A percentile compares a stretch with the other conserved stretches of the same genome.
These are phyloP conservation scores for Odontocolon sp. DNA, from an alignment of 2,888 invertebrate species.

Conservation along the genomic window DNA sequence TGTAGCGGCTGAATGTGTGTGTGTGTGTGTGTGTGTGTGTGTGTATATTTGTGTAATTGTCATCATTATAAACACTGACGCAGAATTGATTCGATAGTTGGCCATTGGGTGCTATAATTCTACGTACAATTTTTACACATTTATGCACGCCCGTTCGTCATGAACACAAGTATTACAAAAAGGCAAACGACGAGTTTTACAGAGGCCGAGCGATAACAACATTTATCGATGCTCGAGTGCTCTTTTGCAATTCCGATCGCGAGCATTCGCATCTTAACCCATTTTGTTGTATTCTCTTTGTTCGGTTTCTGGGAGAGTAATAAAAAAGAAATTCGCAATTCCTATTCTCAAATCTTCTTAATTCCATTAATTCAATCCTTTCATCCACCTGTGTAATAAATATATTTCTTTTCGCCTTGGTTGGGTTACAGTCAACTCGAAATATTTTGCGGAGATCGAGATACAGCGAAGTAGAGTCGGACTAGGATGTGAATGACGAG, in stretches of 20 bases:
- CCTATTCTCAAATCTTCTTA: slow-evolving; percentile 13
- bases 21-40: slow-evolving; percentile 1
- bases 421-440: neutral
- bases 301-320: neutral
- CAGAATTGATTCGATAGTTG: slow-evolving; percentile 25
- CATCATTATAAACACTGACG: slow-evolving; percentile 23
- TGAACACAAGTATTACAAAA: slow-evolving; percentile 34
- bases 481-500: slow-evolving; percentile 54
- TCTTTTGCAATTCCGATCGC: slow-evolving; percentile 9
- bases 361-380: slow-evolving; percentile 14
- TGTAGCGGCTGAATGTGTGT: slow-evolving; percentile 20
- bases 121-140: slow-evolving; percentile 38
- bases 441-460: too few relatives aligned
- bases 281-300: slow-evolving; percentile 4
- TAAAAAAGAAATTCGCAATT: slow-evolving; percentile 36
- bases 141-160: slow-evolving; percentile 12
- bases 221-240: slow-evolving; percentile 2
- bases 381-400: slow-evolving; percentile 22
- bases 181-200: slow-evolving; percentile 16
- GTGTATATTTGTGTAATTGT: slow-evolving; percentile 17
- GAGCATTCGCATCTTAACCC: neutral
- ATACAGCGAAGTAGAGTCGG: slow-evolving; percentile 50
- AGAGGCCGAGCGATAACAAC: too few relatives aligned
- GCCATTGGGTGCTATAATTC: slow-evolving; percentile 2
- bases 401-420: slow-evolving; percentile 22